phyloP scores from a whole-genome alignment of 2,113 vertebrate species.

The Vidua macroura region DNA sequence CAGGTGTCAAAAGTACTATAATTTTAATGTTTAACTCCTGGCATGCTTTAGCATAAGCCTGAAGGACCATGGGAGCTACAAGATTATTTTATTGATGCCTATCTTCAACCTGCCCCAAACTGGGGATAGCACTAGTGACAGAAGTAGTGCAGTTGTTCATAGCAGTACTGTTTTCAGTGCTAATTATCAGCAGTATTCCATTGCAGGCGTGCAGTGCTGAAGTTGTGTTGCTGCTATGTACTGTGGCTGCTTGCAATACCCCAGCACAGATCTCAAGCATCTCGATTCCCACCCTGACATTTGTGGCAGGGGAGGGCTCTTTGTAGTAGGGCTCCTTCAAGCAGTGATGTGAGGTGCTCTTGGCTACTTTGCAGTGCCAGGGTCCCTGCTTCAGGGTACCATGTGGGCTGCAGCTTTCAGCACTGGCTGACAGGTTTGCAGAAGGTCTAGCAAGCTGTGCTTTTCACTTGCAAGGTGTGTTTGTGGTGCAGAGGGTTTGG shows the following conservation, averaged over 20 bases:
- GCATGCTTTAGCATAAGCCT: neutral
- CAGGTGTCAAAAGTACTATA: neutral
- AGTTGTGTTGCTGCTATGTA: rapidly evolving
- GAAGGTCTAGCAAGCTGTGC: neutral
- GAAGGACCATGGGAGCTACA: neutral
- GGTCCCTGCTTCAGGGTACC: neutral
- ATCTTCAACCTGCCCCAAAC: neutral
- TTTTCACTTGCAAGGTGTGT: neutral
- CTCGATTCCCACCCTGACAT: rapidly evolving
- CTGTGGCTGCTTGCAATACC: neutral
- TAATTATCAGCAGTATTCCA: neutral
- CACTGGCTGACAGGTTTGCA: neutral
- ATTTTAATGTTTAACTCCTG: neutral
- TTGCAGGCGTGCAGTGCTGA: neutral
- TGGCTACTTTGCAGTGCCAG: neutral
- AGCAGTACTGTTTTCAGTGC: neutral
- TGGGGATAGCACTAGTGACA: neutral
- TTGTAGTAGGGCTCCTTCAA: neutral
- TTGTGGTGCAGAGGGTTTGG: neutral
- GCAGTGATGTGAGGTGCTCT: neutral
- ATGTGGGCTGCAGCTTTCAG: rapidly evolving
- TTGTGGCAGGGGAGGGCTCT: neutral
- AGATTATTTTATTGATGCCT: neutral
- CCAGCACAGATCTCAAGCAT: neutral
- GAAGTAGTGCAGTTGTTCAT: neutral